phyloP scores from a whole-genome alignment of 2,888 invertebrate genomes.

The Macrophya alboannulata region DNA sequence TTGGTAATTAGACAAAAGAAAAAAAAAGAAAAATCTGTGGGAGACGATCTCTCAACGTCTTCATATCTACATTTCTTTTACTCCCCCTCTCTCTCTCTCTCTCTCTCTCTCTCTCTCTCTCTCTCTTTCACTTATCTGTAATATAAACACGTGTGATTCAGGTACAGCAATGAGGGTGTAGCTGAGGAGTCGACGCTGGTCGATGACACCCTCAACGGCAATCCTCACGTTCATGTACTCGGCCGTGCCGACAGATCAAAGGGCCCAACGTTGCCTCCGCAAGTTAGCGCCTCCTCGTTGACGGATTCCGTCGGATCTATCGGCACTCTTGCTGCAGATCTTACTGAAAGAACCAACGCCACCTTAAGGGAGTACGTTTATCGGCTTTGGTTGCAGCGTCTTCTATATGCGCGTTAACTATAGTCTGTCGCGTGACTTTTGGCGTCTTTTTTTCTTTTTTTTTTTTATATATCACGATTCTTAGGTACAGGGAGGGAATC shows the following conservation, averaged over 20 bases:
- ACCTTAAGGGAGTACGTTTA: constrained; percentile 55
- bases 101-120: background rate
- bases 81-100: background rate
- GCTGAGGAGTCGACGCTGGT: constrained; percentile 76
- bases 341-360: constrained; percentile 49
- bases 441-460: constrained; percentile 5
- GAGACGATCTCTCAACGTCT: background rate
- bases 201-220: constrained; percentile 78
- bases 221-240: constrained; percentile 67
- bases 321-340: constrained; percentile 52
- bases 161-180: constrained; percentile 77
- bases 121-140: constrained; percentile 40
- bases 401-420: constrained; percentile 31
- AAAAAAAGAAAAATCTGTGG: background rate
- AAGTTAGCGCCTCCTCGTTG: constrained; percentile 51
- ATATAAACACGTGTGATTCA: constrained; percentile 69
- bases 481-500: background rate
- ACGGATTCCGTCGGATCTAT: constrained; percentile 51
- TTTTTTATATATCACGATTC: no score
- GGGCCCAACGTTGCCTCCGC: constrained; percentile 47
- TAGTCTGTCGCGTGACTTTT: constrained; percentile 39
- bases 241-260: constrained; percentile 47
- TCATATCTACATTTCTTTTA: background rate
- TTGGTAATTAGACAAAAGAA: no score
- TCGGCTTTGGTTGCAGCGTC: constrained; percentile 51